Evolutionary conservation across 2,797 vertebrate genomes (phyloP).

Genomic region (Paramormyrops hopkinsi): DNA sequence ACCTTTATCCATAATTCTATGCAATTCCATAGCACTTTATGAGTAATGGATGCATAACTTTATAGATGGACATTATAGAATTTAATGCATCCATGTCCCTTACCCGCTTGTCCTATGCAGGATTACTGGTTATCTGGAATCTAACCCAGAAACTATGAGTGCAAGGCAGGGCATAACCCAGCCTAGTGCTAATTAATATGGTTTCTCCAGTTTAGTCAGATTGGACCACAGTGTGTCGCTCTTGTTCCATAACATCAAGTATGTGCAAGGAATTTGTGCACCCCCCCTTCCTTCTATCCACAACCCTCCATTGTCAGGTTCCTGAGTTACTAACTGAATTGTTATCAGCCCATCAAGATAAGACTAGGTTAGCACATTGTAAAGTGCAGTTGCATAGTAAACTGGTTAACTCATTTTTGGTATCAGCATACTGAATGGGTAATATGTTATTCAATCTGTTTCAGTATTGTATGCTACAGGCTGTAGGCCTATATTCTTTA

Average conservation of each 20-base stretch:
- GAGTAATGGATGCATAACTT: background rate
- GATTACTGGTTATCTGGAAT: no score
- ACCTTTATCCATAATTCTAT: background rate
- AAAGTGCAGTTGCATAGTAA: background rate
- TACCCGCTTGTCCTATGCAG: background rate
- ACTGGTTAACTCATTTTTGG: background rate
- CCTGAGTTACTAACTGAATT: background rate
- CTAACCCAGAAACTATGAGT: no score
- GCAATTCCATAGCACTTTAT: background rate
- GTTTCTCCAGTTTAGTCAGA: background rate
- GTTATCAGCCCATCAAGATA: background rate
- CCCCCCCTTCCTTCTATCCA: background rate
- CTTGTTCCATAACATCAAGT: conserved; percentile 23
- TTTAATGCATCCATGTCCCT: background rate
- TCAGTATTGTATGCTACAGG: background rate
- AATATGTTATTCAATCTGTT: background rate
- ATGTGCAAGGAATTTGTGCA: background rate
- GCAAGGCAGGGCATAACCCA: background rate
- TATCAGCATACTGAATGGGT: background rate
- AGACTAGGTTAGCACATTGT: background rate
- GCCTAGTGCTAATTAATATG: background rate
- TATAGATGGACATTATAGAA: background rate
- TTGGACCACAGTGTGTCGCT: conserved; percentile 34
- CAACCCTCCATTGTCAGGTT: background rate
- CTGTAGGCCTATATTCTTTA: background rate